phyloP scores from a whole-genome alignment of 2,797 vertebrate genomes.

The Remorina albescens region DNA sequence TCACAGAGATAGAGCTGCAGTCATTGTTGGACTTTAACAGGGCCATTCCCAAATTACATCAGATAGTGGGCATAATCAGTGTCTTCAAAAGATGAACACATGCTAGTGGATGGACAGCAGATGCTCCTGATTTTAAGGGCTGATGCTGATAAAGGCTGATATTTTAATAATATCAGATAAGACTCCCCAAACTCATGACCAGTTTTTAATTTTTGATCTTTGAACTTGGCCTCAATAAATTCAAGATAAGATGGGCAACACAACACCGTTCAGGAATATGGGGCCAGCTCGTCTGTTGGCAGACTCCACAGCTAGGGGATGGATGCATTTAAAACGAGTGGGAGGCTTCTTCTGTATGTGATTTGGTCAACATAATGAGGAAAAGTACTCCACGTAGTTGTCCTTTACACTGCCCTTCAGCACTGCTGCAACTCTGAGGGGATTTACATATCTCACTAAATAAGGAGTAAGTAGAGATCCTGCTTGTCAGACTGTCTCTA shows the following conservation, averaged over 20 bases:
- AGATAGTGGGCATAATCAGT: no score
- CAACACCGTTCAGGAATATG: conserved; percentile 1
- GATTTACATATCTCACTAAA: conserved; percentile 22
- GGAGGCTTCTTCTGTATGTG: not conserved
- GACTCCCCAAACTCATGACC: not conserved
- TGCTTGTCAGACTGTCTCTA: not conserved
- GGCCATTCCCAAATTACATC: conserved; percentile 11
- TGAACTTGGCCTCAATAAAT: no score
- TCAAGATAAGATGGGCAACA: no score
- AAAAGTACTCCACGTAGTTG: no score
- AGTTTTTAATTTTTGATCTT: no score
- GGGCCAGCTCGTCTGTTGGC: not conserved
- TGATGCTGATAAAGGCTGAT: not conserved
- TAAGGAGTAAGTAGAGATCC: conserved; percentile 13
- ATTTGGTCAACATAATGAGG: conserved; percentile 16
- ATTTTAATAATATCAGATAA: no score
- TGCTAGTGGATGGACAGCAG: not conserved
- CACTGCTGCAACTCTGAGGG: not conserved
- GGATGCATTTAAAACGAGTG: no score
- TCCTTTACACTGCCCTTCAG: conserved; percentile 1
- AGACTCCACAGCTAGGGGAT: no score
- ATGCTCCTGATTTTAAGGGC: not conserved
- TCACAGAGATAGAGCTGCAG: conserved; percentile 7
- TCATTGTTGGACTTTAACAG: conserved; percentile 2
- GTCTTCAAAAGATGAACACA: not conserved